Evolutionary conservation across 2,113 vertebrate genomes (phyloP).

Genomic region (Ptychochromis oligacanthus): DNA sequence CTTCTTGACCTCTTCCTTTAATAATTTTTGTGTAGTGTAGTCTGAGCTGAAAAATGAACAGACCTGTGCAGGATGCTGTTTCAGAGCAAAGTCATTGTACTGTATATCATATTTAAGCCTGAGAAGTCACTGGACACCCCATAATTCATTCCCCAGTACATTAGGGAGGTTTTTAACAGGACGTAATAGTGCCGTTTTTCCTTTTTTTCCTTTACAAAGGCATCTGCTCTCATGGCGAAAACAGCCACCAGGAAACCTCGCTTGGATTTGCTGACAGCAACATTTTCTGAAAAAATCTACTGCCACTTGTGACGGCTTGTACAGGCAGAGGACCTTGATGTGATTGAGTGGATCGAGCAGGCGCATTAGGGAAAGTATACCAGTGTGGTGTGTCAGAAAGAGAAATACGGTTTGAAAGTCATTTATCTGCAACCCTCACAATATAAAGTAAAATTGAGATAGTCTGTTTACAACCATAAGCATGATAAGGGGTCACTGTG

Average conservation of each 20-base stretch:
- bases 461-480: slow-evolving; percentile 11
- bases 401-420: slow-evolving; percentile 37
- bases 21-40: neutral
- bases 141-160: slow-evolving; percentile 37
- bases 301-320: slow-evolving; percentile 54
- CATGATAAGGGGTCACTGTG: slow-evolving; percentile 18
- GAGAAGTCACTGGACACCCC: slow-evolving; percentile 17
- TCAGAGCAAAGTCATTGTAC: slow-evolving; percentile 8
- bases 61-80: neutral
- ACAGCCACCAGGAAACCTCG: slow-evolving; percentile 35
- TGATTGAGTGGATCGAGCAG: slow-evolving; percentile 69
- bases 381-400: slow-evolving; percentile 43
- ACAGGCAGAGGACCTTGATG: slow-evolving; percentile 63
- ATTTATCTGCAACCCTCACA: slow-evolving; percentile 47
- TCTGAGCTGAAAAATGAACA: slow-evolving; percentile 18
- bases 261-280: slow-evolving; percentile 70
- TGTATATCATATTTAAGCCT: slow-evolving; percentile 4
- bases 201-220: slow-evolving; percentile 3
- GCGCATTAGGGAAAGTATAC: slow-evolving; percentile 50
- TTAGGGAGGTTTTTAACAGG: slow-evolving; percentile 11
- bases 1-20: too few species aligned
- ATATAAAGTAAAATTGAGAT: slow-evolving; percentile 24
- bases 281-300: slow-evolving; percentile 71
- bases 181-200: slow-evolving; percentile 51
- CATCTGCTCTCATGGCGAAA: slow-evolving; percentile 32